phyloP scores from a whole-genome alignment of 30 jellyfish, hydroid and myxozoan species.

The Chrysaora quinquecirrha region DNA sequence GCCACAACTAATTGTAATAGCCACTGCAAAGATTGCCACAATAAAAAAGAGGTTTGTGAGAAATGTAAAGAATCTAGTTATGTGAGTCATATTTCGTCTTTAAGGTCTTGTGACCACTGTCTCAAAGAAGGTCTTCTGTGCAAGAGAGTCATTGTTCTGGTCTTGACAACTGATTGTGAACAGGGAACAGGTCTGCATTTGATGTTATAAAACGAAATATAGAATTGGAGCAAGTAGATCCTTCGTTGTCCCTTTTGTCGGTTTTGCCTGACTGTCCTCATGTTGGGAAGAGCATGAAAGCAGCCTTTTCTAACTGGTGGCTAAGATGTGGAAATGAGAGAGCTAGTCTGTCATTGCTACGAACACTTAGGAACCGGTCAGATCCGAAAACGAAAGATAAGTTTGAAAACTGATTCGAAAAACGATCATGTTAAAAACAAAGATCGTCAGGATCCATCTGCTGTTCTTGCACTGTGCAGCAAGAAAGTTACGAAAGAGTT shows the following conservation, averaged over 20 bases:
- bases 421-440: background rate
- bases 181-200: constrained; percentile 46
- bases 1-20: constrained; percentile 7
- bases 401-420: constrained; percentile 11
- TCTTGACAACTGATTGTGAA: constrained; percentile 42
- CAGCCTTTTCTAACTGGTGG: constrained; percentile 24
- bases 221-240: constrained; percentile 25
- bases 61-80: constrained; percentile 10
- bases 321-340: constrained; percentile 26
- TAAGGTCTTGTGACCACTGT: constrained; percentile 37
- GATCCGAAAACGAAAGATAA: background rate
- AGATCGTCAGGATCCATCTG: too few species aligned
- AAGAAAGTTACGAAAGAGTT: too few species aligned
- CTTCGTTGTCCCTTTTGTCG: constrained; percentile 7
- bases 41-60: constrained; percentile 34
- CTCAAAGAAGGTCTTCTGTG: constrained; percentile 11
- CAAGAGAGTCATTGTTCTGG: constrained; percentile 8
- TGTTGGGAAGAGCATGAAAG: constrained; percentile 30
- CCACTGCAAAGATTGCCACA: constrained; percentile 24
- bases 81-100: constrained; percentile 25
- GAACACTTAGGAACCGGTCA: constrained; percentile 6
- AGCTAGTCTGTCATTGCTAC: constrained; percentile 13
- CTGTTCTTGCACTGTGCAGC: too few species aligned
- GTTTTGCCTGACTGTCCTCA: constrained; percentile 28
- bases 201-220: constrained; percentile 7